Conservation (phyloP, 2,113 vertebrate species). For the Notothenia coriiceps region DNA sequence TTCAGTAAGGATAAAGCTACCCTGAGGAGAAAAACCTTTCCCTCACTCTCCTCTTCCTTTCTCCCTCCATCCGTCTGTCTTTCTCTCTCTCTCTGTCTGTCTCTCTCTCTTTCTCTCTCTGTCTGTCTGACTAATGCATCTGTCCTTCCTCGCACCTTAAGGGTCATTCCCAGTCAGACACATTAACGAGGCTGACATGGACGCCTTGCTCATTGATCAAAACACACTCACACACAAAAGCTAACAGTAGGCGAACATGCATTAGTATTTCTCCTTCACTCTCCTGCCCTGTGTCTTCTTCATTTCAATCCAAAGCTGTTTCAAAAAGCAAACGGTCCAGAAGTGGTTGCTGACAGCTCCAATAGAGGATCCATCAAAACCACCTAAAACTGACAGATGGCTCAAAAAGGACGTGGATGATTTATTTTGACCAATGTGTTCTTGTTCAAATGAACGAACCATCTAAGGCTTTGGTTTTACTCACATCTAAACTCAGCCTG, state of each 20-base stretch:
- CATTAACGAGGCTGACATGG: slow-evolving; percentile 67
- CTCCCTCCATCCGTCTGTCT: background rate
- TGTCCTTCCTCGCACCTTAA: slow-evolving; percentile 58
- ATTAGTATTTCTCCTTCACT: slow-evolving; percentile 42
- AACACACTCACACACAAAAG: slow-evolving; percentile 44
- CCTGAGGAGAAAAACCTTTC: slow-evolving; percentile 1
- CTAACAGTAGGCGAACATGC: slow-evolving; percentile 35
- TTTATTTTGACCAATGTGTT: slow-evolving; percentile 46
- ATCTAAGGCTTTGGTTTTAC: background rate
- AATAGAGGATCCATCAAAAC: slow-evolving; percentile 45
- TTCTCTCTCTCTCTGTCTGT: background rate
- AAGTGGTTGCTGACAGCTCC: slow-evolving; percentile 50
- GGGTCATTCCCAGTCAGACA: slow-evolving; percentile 65
- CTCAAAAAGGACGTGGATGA: slow-evolving; percentile 27
- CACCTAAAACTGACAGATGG: slow-evolving; percentile 50
- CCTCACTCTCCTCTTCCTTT: too few relatives aligned
- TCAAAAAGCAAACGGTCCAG: slow-evolving; percentile 46
- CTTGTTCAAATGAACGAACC: slow-evolving; percentile 18
- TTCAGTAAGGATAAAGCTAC: slow-evolving; percentile 22
- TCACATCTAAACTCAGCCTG: background rate
- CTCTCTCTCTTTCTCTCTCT: background rate
- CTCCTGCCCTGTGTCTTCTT: slow-evolving; percentile 27
- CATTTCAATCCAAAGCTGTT: slow-evolving; percentile 51
- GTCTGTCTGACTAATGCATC: slow-evolving; percentile 40
- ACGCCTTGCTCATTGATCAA: slow-evolving; percentile 65